phyloP scores from a whole-genome alignment of 2,113 vertebrate species.

The Deroptyus accipitrinus region DNA sequence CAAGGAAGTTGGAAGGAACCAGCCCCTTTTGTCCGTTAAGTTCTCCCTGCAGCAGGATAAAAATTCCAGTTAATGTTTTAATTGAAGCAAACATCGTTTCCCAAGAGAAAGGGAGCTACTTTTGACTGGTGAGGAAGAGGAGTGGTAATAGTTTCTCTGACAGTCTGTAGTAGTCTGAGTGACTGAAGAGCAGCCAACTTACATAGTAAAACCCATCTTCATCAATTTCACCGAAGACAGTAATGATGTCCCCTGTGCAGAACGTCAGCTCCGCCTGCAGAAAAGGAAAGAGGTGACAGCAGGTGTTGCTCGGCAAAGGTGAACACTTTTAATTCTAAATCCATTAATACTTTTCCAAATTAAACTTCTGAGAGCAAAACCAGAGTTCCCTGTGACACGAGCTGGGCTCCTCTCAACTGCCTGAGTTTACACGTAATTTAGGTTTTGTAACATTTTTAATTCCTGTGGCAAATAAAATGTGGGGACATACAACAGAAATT shows the following conservation, averaged over 20 bases:
- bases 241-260: constrained; percentile 95
- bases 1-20: constrained; percentile 98
- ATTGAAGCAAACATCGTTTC: accelerated
- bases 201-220: constrained; percentile 99
- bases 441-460: not conserved
- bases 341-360: not conserved
- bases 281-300: not conserved
- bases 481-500: not conserved
- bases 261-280: constrained; percentile 92
- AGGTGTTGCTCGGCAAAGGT: not conserved
- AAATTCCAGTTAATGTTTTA: accelerated
- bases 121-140: not conserved
- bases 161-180: not conserved
- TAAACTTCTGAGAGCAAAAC: not conserved
- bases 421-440: not conserved
- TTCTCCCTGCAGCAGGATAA: constrained; percentile 79
- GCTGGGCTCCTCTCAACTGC: not conserved
- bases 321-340: not conserved
- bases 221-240: constrained; percentile 94
- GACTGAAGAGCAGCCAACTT: constrained; percentile 66
- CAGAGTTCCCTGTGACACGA: not conserved
- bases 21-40: constrained; percentile 97
- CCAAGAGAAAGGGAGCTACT: not conserved
- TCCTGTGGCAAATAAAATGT: not conserved
- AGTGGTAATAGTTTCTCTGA: accelerated